Conservation (phyloP, 2,888 invertebrate species). For the Emmelina monodactyla region DNA sequence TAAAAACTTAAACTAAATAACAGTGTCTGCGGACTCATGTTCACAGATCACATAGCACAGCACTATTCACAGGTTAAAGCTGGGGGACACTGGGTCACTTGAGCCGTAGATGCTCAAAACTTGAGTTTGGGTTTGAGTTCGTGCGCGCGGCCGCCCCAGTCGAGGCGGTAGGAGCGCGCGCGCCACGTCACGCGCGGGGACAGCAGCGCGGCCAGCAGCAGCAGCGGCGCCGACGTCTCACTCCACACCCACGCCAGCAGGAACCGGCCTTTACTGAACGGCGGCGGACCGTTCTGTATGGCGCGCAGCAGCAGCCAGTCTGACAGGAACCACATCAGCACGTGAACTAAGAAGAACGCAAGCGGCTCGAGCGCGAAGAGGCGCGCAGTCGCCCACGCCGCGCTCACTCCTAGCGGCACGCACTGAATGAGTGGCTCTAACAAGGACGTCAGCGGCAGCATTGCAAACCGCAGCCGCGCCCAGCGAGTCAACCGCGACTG, state of each 20-base stretch:
- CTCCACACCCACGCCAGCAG: constrained; percentile 94
- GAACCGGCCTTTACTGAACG: constrained; percentile 95
- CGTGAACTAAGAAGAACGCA: constrained; percentile 91
- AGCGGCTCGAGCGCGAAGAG: constrained; percentile 89
- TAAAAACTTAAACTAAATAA: too few species aligned
- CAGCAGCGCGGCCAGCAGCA: constrained; percentile 86
- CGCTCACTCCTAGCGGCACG: constrained; percentile 89
- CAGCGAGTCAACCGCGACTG: constrained; percentile 87
- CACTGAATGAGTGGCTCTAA: constrained; percentile 97
- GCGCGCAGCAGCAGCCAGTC: constrained; percentile 93
- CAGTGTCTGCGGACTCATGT: too few species aligned
- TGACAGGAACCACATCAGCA: constrained; percentile 92
- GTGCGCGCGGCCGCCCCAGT: constrained; percentile 96
- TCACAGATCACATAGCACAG: constrained; percentile 15
- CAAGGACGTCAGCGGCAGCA: constrained; percentile 91
- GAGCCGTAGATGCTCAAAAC: constrained; percentile 46
- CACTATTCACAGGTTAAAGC: constrained; percentile 52
- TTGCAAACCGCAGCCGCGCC: constrained; percentile 94
- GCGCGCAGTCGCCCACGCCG: constrained; percentile 85
- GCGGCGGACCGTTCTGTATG: constrained; percentile 91
- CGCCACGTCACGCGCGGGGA: constrained; percentile 94
- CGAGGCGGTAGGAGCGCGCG: constrained; percentile 86
- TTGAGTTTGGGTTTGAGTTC: constrained; percentile 81
- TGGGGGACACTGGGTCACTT: constrained; percentile 19
- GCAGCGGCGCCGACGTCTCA: constrained; percentile 88